Base-by-base conservation (phyloP, 2,888 invertebrate genomes). In the Hylaea fasciaria region DNA sequence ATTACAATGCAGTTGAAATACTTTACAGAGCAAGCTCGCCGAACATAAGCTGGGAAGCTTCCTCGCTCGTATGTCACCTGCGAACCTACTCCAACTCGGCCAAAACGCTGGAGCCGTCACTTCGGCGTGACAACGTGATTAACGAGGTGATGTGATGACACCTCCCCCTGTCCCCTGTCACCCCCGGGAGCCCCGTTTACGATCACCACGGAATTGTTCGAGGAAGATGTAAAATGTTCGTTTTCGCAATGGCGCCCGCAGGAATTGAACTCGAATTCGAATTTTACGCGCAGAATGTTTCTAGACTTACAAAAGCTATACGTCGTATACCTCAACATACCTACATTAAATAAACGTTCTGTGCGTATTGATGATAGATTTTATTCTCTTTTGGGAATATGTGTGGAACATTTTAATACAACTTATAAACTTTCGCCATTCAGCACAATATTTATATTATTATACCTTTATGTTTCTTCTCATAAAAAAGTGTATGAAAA, bases 121-220 rank as follows among this genome's bases (percentile, higher is more conserved):
- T 65, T 65, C 59, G 62, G 72, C 80, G 69, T 80, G 87, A 86
- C 88, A 83, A 70, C 72, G 78, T 89, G 88, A 90, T 89, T 86
- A 85, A 90, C 83, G 89, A 87, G 37, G 44, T 32, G 51, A 66
- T 76, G 75, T 74, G 76, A 73, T 81, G 83, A 78, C 74, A 73
- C 79, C 77, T 22, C 53, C 55, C 56, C 51, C 47, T 32, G 10
- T 17, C 35, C 45, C 28, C 41, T 29, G 12, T 32, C 45, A 13
- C 44, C 39, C 40, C 44, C 32, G 12, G 32, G 32, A 32, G 54
- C 32, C 45, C 37, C 45, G 35, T 63, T 63, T 64, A 64, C 49
- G 63, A 63, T 56, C 58, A 17, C 45, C 17, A 10, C 16, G 28
- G 48, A 58, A 59, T 55, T 45, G 58, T 63, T 64, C 63, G 39